A percentile compares a stretch with the other conserved stretches of the same genome.
Evolutionary conservation across 2,113 vertebrate species (phyloP).

Genomic region (Picathartes gymnocephalus): DNA sequence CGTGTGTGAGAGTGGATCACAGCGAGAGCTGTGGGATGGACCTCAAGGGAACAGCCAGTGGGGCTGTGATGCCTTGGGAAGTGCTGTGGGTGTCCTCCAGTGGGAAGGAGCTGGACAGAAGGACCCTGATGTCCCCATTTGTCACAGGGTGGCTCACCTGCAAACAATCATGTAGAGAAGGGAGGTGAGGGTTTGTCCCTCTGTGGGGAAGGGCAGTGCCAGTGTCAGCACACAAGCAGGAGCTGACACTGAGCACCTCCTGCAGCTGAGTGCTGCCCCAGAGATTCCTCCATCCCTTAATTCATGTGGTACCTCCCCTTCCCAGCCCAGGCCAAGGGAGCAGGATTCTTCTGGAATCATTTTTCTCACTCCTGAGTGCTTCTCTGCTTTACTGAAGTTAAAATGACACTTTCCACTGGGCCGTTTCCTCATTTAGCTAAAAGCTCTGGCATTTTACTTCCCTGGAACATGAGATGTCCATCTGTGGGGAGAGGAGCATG

Average conservation of each 20-base stretch:
- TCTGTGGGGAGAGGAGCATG: neutral
- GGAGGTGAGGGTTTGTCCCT: neutral
- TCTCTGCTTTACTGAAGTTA: accelerated
- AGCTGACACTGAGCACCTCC: neutral
- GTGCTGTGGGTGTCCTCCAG: neutral
- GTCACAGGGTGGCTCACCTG: neutral
- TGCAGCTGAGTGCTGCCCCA: neutral
- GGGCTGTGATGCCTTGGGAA: neutral
- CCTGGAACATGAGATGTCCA: accelerated
- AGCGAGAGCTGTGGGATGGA: neutral
- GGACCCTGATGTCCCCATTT: accelerated
- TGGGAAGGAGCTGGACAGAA: neutral
- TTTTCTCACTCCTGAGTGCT: neutral
- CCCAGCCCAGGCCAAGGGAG: neutral
- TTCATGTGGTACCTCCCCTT: accelerated
- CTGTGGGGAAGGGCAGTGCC: neutral
- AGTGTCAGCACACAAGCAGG: accelerated
- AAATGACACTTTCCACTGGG: neutral
- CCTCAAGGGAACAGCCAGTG: accelerated
- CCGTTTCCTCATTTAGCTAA: neutral
- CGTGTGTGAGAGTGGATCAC: neutral
- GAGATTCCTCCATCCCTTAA: accelerated
- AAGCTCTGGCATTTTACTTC: neutral
- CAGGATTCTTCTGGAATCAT: neutral
- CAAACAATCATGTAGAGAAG: accelerated